phyloP scores from a whole-genome alignment of 2,888 invertebrate genomes.

The Ormyrus thymus region DNA sequence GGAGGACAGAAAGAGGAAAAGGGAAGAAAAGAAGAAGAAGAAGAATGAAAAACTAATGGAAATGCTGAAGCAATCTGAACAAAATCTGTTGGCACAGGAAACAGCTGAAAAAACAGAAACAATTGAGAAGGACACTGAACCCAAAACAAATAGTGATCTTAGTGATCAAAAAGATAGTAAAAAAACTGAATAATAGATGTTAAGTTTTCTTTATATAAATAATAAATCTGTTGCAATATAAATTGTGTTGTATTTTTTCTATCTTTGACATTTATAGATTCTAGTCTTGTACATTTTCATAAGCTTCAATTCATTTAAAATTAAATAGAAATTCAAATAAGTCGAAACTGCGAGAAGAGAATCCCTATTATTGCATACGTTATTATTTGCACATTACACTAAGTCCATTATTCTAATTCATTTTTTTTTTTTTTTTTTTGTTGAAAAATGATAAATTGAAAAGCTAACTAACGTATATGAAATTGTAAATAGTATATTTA shows the following conservation, averaged over 20 bases:
- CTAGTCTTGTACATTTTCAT: not conserved
- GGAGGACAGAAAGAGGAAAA: slow-evolving; percentile 87
- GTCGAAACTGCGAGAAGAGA: too few species aligned
- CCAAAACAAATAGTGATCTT: not conserved
- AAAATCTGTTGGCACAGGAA: not conserved
- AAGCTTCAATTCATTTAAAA: not conserved
- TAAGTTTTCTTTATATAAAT: slow-evolving; percentile 15
- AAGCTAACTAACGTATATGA: slow-evolving; percentile 52
- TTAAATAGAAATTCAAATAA: not conserved
- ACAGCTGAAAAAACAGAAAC: not conserved
- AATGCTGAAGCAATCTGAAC: not conserved
- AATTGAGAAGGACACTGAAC: not conserved
- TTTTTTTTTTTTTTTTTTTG: not conserved
- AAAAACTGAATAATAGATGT: slow-evolving; percentile 31
- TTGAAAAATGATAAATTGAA: slow-evolving; percentile 17
- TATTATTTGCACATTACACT: too few species aligned
- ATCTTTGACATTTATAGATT: not conserved
- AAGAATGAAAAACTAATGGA: slow-evolving; percentile 80
- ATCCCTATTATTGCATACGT: too few species aligned
- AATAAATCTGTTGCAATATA: too few species aligned
- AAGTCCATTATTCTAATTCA: not conserved
- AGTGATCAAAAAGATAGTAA: slow-evolving; percentile 9
- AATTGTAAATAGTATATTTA: slow-evolving; percentile 71
- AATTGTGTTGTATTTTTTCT: too few species aligned
- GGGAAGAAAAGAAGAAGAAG: slow-evolving; percentile 82